Conservation (phyloP, 2,888 invertebrate species). For the Caenorhabditis afra region DNA sequence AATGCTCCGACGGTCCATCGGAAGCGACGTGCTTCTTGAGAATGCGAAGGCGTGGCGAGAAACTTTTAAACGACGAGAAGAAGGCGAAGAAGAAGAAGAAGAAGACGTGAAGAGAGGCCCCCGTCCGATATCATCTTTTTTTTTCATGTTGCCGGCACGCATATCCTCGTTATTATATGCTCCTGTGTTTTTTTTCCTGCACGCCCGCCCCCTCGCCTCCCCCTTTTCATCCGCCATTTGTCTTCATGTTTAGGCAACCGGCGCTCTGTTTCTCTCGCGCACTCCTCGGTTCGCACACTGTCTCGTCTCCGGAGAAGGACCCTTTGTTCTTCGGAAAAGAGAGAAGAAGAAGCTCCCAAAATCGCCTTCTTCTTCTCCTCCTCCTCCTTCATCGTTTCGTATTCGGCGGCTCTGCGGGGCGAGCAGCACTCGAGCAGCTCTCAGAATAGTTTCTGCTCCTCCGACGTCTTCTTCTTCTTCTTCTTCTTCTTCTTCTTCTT, state of each 20-base stretch:
- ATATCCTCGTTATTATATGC: constrained; percentile 14
- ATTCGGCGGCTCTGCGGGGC: too few species aligned
- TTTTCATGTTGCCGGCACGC: constrained; percentile 18
- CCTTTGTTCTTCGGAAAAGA: not conserved
- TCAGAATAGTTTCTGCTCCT: constrained; percentile 18
- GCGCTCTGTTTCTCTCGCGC: not conserved
- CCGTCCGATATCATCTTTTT: constrained; percentile 31
- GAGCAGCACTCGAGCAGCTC: too few species aligned
- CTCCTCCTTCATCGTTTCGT: too few species aligned
- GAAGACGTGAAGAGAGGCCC: too few species aligned
- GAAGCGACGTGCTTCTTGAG: too few species aligned
- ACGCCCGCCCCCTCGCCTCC: too few species aligned
- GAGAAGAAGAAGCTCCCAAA: not conserved
- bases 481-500: too few species aligned
- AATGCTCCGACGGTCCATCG: too few species aligned
- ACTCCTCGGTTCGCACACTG: not conserved
- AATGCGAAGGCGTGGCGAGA: constrained; percentile 16
- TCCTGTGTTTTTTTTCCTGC: constrained; percentile 1
- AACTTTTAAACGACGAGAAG: constrained; percentile 31
- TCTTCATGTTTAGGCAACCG: not conserved
- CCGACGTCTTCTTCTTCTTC: constrained; percentile 8
- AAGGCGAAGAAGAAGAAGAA: too few species aligned
- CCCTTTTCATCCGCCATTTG: too few species aligned
- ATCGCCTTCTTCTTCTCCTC: too few species aligned
- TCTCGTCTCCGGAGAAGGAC: constrained; percentile 1